Evolutionary conservation across 30 jellyfish, hydroid and myxozoan species (phyloP), one percentile per base, ranked within the genome.

Genomic region (Pseudorhiza aurosa): DNA sequence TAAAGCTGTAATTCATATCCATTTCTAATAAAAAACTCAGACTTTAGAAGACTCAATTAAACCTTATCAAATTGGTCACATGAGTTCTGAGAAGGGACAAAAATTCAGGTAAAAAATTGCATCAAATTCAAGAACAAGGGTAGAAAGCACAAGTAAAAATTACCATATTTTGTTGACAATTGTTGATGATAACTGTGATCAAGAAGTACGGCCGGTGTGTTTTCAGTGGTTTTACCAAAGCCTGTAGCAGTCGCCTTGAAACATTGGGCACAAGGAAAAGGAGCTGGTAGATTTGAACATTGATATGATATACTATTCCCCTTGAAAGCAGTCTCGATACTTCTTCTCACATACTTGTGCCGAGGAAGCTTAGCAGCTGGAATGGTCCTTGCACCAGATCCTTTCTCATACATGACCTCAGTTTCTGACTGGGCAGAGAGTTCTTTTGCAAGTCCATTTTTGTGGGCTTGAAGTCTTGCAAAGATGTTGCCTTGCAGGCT

Each of bases 101-200:
- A n/a, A n/a, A n/a, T n/a, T n/a, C n/a, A n/a, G n/a, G n/a, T n/a
- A n/a, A n/a, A n/a, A n/a, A n/a, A n/a, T n/a, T n/a, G n/a, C n/a
- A n/a, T n/a, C n/a, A n/a, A n/a, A n/a, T n/a, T n/a, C n/a, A n/a
- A n/a, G n/a, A n/a, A 47, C 62, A 47, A 47, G 18, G 25, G 12
- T 21, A 47, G 12, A n/a, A 6, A 47, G 21, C 62, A 47, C 21
- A 47, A n/a, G 21, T n/a, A n/a, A n/a, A 26, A 19, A 71, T 31
- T 58, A 84, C 95, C 95, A 70, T 84, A 65, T 70, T 72, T 63
- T 37, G 86, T 50, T 15, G 95, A 84, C 29, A 84, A 60, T 65
- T 84, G 85, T 68, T 72, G 81, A 50, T 84, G 95, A 37, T 84
- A 84, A 37, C 85, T 84, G 43, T 84, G 95, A 27, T 84, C 95